phyloP scores from a whole-genome alignment of 2,113 vertebrate species.

The Scopus umbretta region DNA sequence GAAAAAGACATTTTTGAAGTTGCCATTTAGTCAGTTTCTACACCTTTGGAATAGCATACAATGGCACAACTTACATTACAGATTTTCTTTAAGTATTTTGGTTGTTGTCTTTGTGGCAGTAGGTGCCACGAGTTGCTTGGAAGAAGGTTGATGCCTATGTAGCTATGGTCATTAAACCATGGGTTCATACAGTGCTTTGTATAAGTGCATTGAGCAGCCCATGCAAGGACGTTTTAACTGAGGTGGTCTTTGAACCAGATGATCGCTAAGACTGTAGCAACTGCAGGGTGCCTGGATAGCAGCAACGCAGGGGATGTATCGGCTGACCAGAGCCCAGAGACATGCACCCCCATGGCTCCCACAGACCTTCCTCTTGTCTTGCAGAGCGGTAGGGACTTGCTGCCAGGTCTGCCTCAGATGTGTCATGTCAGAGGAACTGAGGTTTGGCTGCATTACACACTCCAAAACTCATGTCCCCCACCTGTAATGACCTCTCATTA shows the following conservation, averaged over 20 bases:
- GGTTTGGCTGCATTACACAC: neutral
- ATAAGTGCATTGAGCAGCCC: neutral
- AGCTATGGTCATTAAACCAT: neutral
- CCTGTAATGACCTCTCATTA: neutral
- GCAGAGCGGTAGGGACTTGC: neutral
- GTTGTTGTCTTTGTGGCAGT: neutral
- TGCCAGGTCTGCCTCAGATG: neutral
- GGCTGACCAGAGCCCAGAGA: neutral
- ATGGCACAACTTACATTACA: neutral
- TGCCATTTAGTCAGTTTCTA: neutral
- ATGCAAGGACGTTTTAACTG: neutral
- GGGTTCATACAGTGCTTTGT: neutral
- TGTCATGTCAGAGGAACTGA: rapidly evolving
- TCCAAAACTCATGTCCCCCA: neutral
- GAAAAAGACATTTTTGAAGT: neutral
- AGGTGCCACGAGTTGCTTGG: neutral
- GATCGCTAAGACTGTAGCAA: neutral
- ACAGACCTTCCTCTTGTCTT: neutral
- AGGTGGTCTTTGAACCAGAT: neutral
- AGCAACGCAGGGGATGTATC: neutral
- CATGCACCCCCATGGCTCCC: rapidly evolving
- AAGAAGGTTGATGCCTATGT: neutral
- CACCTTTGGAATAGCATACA: neutral
- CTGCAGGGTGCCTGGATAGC: neutral
- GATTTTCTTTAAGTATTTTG: neutral